A percentile compares a stretch with the other conserved stretches of the same genome.
Conservation (phyloP, 2,888 invertebrate genomes). For the Lasioglossum figueresi region DNA sequence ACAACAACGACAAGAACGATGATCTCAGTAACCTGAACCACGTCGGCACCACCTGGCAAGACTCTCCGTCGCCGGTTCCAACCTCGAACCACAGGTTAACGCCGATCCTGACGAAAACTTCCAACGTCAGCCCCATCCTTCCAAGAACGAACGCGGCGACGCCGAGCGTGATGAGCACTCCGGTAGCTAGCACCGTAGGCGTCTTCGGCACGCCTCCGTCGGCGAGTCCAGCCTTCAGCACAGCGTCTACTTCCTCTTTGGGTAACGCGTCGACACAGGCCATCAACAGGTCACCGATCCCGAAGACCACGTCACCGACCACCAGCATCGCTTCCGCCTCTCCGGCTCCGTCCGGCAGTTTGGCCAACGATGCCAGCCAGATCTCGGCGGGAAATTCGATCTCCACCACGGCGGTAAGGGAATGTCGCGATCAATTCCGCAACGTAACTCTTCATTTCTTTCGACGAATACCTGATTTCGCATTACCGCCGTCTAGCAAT, state of each 20-base stretch:
- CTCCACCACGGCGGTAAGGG: conserved; percentile 71
- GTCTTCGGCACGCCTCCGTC: conserved; percentile 77
- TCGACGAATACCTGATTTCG: neutral
- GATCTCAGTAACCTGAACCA: conserved; percentile 63
- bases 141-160: conserved; percentile 71
- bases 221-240: conserved; percentile 81
- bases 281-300: conserved; percentile 76
- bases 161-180: conserved; percentile 68
- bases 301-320: conserved; percentile 74
- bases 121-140: conserved; percentile 78
- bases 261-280: conserved; percentile 72
- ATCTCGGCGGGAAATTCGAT: conserved; percentile 38
- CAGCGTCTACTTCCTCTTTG: conserved; percentile 80
- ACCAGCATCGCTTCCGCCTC: conserved; percentile 74
- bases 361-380: conserved; percentile 57
- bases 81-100: conserved; percentile 77
- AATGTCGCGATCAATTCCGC: neutral
- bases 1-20: conserved; percentile 69
- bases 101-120: conserved; percentile 77
- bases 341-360: conserved; percentile 68
- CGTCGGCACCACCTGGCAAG: conserved; percentile 76
- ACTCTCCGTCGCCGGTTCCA: conserved; percentile 73
- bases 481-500: neutral
- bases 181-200: conserved; percentile 65
- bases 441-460: neutral